A percentile compares a stretch with the other conserved stretches of the same genome.
phyloP scores from a whole-genome alignment of 2,797 vertebrate species.

The Hyperoplus lanceolatus region DNA sequence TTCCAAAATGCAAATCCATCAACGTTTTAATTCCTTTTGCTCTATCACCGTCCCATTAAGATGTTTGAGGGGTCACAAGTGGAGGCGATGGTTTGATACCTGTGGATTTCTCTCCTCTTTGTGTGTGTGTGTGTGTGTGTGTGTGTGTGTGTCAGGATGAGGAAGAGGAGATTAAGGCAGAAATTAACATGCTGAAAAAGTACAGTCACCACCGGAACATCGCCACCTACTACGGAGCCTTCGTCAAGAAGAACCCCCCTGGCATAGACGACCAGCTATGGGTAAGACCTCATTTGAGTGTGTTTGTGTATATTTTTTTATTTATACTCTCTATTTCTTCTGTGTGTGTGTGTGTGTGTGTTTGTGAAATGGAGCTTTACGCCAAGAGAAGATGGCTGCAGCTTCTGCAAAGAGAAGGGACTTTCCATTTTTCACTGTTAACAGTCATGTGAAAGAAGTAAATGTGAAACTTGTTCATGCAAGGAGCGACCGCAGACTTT shows the following conservation, averaged over 20 bases:
- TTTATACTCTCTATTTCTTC: conserved; percentile 2
- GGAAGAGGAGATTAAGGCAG: conserved; percentile 96
- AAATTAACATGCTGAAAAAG: conserved; percentile 99
- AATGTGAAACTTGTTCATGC: conserved; percentile 15
- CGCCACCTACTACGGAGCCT: conserved; percentile 96
- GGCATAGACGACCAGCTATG: conserved; percentile 96
- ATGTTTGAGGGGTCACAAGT: conserved; percentile 27
- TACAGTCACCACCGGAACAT: conserved; percentile 98
- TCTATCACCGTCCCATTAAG: conserved; percentile 23
- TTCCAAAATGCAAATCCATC: conserved; percentile 38
- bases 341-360: conserved; percentile 8
- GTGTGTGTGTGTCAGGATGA: conserved; percentile 85
- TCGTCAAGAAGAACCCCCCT: conserved; percentile 96
- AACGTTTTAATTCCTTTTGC: conserved; percentile 11
- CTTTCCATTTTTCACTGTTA: conserved; percentile 15
- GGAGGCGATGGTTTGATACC: conserved; percentile 9
- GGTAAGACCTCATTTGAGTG: conserved; percentile 74
- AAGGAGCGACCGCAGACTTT: background rate
- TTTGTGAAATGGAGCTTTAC: conserved; percentile 24
- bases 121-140: background rate
- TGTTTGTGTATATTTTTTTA: conserved; percentile 32
- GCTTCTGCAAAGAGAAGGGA: conserved; percentile 12
- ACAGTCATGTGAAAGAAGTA: background rate
- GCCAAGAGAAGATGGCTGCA: background rate
- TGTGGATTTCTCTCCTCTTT: conserved; percentile 32